Evolutionary conservation across 1,140 invertebrate species (phyloP), one percentile per base, ranked within the genome.

Genomic region (Mesaphorura yosii): DNA sequence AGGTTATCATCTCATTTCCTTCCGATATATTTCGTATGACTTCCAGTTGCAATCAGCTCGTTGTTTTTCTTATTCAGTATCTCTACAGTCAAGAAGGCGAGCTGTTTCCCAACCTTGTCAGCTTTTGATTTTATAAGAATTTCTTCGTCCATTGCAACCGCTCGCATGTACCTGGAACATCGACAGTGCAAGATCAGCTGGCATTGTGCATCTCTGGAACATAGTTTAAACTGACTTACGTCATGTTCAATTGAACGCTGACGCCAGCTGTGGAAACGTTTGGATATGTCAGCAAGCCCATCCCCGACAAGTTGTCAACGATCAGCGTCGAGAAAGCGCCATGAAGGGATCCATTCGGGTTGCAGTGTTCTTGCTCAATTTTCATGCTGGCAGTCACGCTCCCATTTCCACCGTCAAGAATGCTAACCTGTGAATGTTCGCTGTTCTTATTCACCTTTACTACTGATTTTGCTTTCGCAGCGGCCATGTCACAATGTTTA

Each of bases 301-400:
- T 79, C 0, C 86, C 86, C 4, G 89, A 90, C 15, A 92, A 68
- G 51, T 76, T 74, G 70, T 95, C 90, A 10, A 93, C 78, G 15
- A 93, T 64, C 2, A 84, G 83, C 12, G 82, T 79, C 12, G 82
- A 86, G 57, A 86, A 79, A 14, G 88, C 89, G 37, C 88, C 88
- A 71, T 94, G 88, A 93, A 68, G 1, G 19, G 48, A 52, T 23
- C 49, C 29, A 41, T 69, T 71, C 20, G 71, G 62, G 69, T 95
- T 95, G 1, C 81, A 65, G 68, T 91, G 83, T 53, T 89, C 82
- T 22, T 81, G 68, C 0, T 72, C 72, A 0, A 96, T 78, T 64
- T 75, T 78, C 61, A 95, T 78, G 69, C 91, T 82, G 25, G 82
- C 84, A 26, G 73, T 70, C 63, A 82, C 79, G 17, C 70, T 69